These are phyloP conservation scores for Periparus ater DNA, from an alignment of 2,797 vertebrate genomes.

Conservation along the genomic window DNA sequence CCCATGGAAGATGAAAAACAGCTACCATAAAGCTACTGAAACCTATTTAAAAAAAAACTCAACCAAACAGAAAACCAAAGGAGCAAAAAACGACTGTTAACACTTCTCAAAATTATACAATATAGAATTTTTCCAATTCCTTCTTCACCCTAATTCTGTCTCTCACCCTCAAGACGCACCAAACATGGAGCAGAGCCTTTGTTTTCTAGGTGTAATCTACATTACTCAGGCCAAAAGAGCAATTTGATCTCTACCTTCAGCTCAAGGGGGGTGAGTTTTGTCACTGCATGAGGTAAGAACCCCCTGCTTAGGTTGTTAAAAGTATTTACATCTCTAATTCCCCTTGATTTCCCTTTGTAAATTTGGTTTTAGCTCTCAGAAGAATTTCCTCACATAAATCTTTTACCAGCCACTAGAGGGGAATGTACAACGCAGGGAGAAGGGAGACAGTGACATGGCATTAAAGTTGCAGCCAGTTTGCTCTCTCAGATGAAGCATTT, in stretches of 20 bases:
- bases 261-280: background rate
- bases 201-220: background rate
- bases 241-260: background rate
- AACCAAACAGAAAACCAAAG: background rate
- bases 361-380: background rate
- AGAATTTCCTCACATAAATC: constrained; percentile 6
- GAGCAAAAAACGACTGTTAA: background rate
- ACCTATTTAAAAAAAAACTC: background rate
- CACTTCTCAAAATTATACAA: background rate
- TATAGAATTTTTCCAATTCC: background rate
- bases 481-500: background rate
- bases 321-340: background rate
- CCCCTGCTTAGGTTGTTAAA: background rate
- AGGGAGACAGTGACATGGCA: background rate
- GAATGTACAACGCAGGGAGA: background rate
- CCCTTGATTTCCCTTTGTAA: background rate
- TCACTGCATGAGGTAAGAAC: background rate
- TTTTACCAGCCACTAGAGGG: constrained; percentile 55
- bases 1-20: background rate
- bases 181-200: background rate
- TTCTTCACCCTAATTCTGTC: background rate
- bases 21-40: background rate
- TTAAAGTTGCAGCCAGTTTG: background rate
- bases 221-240: background rate
- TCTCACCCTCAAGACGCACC: background rate